Conservation (phyloP, 2,888 invertebrate genomes). For the Drosophila incognita region DNA sequence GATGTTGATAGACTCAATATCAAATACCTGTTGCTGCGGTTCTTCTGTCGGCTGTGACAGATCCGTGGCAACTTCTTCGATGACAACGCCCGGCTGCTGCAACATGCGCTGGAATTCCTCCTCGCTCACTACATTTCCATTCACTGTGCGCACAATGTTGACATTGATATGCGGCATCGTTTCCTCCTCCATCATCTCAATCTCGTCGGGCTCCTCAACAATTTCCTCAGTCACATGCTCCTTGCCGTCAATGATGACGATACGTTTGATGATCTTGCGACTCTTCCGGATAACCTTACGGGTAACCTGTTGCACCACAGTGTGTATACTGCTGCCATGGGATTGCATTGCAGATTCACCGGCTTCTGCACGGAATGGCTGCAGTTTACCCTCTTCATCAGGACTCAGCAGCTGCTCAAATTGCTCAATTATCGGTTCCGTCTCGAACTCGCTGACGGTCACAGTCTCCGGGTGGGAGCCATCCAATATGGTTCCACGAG, state of each 20-base stretch:
- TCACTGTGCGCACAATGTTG: conserved; percentile 87
- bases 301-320: conserved; percentile 93
- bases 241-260: conserved; percentile 92
- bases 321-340: conserved; percentile 87
- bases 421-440: conserved; percentile 83
- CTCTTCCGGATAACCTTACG: conserved; percentile 91
- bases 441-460: conserved; percentile 80
- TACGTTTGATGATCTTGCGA: conserved; percentile 90
- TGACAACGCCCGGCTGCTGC: conserved; percentile 80
- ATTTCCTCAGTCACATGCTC: conserved; percentile 93
- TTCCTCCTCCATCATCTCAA: conserved; percentile 83
- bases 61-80: conserved; percentile 80
- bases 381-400: conserved; percentile 80
- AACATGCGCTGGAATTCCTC: conserved; percentile 82
- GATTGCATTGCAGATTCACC: conserved; percentile 41
- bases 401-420: conserved; percentile 65
- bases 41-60: conserved; percentile 58
- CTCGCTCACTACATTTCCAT: conserved; percentile 85
- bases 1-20: conserved; percentile 82
- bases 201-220: conserved; percentile 92
- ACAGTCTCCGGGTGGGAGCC: conserved; percentile 77
- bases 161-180: conserved; percentile 83
- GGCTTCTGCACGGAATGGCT: conserved; percentile 82
- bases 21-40: conserved; percentile 85
- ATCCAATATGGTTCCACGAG: conserved; percentile 73